These are phyloP conservation scores for Psilopsiagon aurifrons DNA, from an alignment of 2,113 vertebrate species.

Conservation along the genomic window DNA sequence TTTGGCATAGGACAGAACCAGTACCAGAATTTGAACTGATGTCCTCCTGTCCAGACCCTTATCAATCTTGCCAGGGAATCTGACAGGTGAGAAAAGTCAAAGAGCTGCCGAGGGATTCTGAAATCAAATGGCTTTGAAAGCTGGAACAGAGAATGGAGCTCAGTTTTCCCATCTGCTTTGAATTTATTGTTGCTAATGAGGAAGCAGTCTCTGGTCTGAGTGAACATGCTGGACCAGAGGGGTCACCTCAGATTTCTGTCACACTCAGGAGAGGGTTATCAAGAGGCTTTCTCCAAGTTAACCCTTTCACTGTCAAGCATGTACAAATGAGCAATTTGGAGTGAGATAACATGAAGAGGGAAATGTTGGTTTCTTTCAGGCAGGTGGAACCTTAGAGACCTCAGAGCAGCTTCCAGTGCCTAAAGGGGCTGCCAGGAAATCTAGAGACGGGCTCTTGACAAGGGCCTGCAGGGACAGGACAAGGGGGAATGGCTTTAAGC, in stretches of 20 bases:
- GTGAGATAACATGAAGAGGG: not conserved
- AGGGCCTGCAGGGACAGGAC: not conserved
- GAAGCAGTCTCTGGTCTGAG: slow-evolving; percentile 8
- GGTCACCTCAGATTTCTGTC: slow-evolving; percentile 8
- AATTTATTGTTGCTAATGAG: slow-evolving; percentile 59
- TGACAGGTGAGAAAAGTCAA: not conserved
- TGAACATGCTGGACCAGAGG: not conserved
- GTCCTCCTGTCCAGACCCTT: not conserved
- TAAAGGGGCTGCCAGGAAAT: not conserved
- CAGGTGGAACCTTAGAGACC: not conserved
- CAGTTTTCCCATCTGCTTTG: slow-evolving; percentile 49
- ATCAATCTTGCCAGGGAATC: slow-evolving; percentile 23
- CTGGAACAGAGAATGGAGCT: not conserved
- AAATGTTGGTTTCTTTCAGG: not conserved
- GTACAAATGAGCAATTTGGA: not conserved
- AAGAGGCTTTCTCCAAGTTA: not conserved
- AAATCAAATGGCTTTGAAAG: slow-evolving; percentile 40
- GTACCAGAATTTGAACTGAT: not conserved
- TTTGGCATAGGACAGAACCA: not conserved
- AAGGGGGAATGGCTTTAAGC: not conserved
- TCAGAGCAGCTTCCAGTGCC: not conserved
- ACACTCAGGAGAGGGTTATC: not conserved
- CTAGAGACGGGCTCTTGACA: not conserved
- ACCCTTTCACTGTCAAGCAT: not conserved
- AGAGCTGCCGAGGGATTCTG: not conserved